Evolutionary conservation across 1,140 invertebrate genomes (phyloP).

Genomic region (Lysiphlebus fabarum): DNA sequence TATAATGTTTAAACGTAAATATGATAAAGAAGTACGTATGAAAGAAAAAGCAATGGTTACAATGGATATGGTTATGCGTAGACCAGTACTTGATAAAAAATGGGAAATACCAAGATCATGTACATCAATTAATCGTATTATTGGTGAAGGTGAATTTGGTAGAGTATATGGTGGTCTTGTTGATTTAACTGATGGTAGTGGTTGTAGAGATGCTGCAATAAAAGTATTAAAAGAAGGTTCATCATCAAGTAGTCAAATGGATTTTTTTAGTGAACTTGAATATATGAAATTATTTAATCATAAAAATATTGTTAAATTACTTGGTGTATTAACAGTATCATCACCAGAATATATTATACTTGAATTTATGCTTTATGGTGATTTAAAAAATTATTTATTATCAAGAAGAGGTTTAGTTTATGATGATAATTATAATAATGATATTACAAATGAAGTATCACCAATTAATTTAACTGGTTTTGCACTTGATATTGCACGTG

Average conservation of each 20-base stretch:
- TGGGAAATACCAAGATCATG: slow-evolving; percentile 83
- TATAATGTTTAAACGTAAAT: slow-evolving; percentile 69
- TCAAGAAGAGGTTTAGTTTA: slow-evolving; percentile 79
- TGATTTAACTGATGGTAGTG: slow-evolving; percentile 60
- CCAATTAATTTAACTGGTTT: slow-evolving; percentile 77
- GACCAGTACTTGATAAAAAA: slow-evolving; percentile 64
- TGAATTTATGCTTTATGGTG: slow-evolving; percentile 92
- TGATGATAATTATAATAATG: slow-evolving; percentile 60
- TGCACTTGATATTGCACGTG: slow-evolving; percentile 82
- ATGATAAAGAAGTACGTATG: slow-evolving; percentile 67
- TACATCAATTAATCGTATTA: slow-evolving; percentile 84
- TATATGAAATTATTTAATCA: slow-evolving; percentile 91
- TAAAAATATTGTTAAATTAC: slow-evolving; percentile 81
- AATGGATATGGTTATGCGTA: slow-evolving; percentile 64
- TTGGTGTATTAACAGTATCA: slow-evolving; percentile 80
- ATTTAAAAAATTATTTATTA: slow-evolving; percentile 83
- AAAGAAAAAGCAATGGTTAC: slow-evolving; percentile 73
- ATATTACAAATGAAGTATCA: slow-evolving; percentile 73
- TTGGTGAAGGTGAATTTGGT: slow-evolving; percentile 88
- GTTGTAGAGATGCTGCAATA: slow-evolving; percentile 86
- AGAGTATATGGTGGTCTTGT: slow-evolving; percentile 85
- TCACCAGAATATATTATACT: slow-evolving; percentile 88
- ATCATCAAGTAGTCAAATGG: slow-evolving; percentile 81
- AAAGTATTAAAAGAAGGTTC: slow-evolving; percentile 85
- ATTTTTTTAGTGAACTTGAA: slow-evolving; percentile 89